phyloP scores from a whole-genome alignment of 2,888 invertebrate genomes.

The Rhingia rostrata region DNA sequence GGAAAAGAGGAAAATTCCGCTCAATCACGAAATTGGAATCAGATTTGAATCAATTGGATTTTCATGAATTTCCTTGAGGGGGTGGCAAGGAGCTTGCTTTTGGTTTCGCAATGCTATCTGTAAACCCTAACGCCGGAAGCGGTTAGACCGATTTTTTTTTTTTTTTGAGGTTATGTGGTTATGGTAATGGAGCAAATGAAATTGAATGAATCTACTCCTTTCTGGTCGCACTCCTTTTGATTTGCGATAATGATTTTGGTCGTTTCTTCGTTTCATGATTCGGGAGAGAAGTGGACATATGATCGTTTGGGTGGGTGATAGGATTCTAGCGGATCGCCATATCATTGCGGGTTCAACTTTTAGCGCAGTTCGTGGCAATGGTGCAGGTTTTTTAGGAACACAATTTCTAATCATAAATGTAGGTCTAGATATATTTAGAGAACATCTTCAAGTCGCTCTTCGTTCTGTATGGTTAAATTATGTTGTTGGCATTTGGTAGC shows the following conservation, averaged over 20 bases:
- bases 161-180: slow-evolving; percentile 9
- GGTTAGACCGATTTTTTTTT: slow-evolving; percentile 42
- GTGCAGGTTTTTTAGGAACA: no score
- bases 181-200: slow-evolving; percentile 63
- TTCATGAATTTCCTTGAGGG: slow-evolving; percentile 33
- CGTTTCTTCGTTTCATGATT: neutral
- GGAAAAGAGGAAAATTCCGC: slow-evolving; percentile 42
- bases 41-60: slow-evolving; percentile 72
- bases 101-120: slow-evolving; percentile 34
- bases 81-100: slow-evolving; percentile 33
- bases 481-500: no score
- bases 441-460: no score
- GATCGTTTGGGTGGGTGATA: no score
- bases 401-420: no score
- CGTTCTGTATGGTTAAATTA: no score
- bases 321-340: no score
- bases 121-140: slow-evolving; percentile 30
- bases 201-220: slow-evolving; percentile 41
- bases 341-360: no score
- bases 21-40: slow-evolving; percentile 71
- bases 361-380: no score
- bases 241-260: slow-evolving; percentile 46
- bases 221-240: slow-evolving; percentile 45
- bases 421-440: no score
- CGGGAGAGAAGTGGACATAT: no score